phyloP scores from a whole-genome alignment of 2,888 invertebrate genomes.

The Drosophila paracracens region DNA sequence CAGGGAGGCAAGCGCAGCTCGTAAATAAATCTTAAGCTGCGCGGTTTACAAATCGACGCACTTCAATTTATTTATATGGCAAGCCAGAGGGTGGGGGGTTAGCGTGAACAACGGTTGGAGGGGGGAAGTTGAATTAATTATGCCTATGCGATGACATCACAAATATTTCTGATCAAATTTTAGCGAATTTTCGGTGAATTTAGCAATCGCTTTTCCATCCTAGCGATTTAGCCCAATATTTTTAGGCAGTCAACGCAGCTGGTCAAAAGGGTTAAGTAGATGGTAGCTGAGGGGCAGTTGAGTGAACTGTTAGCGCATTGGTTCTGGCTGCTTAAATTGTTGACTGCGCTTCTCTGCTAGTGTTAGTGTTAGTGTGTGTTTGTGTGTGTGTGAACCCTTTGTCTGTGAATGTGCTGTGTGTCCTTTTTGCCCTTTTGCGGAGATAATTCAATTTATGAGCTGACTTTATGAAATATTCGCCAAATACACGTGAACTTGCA shows the following conservation, averaged over 20 bases:
- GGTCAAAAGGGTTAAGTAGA: conserved; percentile 25
- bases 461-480: conserved; percentile 62
- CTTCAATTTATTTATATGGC: conserved; percentile 70
- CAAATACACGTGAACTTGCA: conserved; percentile 42
- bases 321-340: conserved; percentile 48
- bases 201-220: conserved; percentile 5
- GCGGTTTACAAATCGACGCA: conserved; percentile 73
- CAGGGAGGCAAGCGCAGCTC: conserved; percentile 45
- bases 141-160: conserved; percentile 58
- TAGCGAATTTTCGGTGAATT: conserved; percentile 8
- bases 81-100: background rate
- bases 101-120: background rate
- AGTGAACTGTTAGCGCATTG: conserved; percentile 46
- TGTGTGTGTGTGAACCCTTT: conserved; percentile 38
- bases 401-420: conserved; percentile 20
- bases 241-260: conserved; percentile 39
- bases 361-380: background rate
- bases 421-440: conserved; percentile 59
- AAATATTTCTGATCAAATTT: conserved; percentile 39
- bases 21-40: conserved; percentile 73
- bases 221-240: conserved; percentile 2
- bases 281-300: background rate
- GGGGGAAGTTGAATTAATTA: conserved; percentile 59
- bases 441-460: conserved; percentile 77
- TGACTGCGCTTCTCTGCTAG: conserved; percentile 4